A percentile compares a stretch with the other conserved stretches of the same genome.
Conservation (phyloP, 2,113 vertebrate species). For the Callopanchax toddi region DNA sequence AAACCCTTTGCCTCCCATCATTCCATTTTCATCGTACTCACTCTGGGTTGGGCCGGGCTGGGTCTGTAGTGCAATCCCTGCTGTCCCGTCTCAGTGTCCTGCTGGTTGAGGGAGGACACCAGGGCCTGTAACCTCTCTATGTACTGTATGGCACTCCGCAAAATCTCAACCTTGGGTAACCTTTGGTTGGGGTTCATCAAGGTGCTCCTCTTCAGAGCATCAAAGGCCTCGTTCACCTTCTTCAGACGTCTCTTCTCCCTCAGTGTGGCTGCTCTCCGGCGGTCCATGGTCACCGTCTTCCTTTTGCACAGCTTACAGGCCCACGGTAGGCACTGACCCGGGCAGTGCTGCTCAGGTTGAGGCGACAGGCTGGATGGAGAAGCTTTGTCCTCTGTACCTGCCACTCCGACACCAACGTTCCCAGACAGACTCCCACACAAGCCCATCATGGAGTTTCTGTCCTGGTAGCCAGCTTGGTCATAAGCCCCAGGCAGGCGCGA, state of each 20-base stretch:
- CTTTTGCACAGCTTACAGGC: constrained; percentile 96
- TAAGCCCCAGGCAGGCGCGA: constrained; percentile 86
- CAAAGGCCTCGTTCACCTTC: constrained; percentile 98
- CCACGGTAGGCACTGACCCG: constrained; percentile 96
- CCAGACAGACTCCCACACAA: constrained; percentile 83
- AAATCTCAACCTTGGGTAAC: constrained; percentile 98
- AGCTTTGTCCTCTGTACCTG: constrained; percentile 87
- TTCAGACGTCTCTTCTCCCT: constrained; percentile 94
- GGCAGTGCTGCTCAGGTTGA: constrained; percentile 88
- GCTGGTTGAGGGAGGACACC: constrained; percentile 95
- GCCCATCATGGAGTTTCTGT: constrained; percentile 83
- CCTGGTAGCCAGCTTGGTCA: constrained; percentile 85
- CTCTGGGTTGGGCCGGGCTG: constrained; percentile 77
- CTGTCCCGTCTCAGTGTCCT: constrained; percentile 88
- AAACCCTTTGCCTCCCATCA: constrained; percentile 3
- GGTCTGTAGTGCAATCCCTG: constrained; percentile 84
- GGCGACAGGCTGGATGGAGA: constrained; percentile 81
- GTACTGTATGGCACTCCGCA: constrained; percentile 98
- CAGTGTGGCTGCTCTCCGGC: constrained; percentile 91
- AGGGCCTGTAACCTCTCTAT: constrained; percentile 95
- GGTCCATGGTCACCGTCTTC: constrained; percentile 93
- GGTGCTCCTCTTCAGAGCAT: constrained; percentile 96
- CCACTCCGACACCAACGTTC: constrained; percentile 56
- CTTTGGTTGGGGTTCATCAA: constrained; percentile 97
- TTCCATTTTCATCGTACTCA: constrained; percentile 76